Base-by-base conservation (phyloP, 2,797 vertebrate genomes). In the Podarcis lilfordi region DNA sequence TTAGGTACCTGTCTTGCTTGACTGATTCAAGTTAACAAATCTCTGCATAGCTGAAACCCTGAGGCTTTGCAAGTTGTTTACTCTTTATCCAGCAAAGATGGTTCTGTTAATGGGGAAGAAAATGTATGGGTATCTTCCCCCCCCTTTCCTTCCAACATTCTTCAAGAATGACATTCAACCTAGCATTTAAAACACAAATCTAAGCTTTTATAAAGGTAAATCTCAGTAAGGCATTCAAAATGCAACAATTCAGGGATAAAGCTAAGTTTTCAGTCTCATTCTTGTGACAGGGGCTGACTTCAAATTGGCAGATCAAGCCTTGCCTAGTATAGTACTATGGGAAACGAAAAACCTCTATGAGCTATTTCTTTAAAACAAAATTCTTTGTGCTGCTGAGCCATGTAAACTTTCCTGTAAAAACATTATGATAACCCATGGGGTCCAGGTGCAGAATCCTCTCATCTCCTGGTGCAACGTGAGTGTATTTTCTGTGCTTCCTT, bases 291-390 rank as follows among this genome's bases (percentile, higher is more conserved):
- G 40, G 55, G 9, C 11, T 25, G 6, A n/a, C 4, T 32, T 43
- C 27, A 66, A 77, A 83, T 32, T 35, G 19, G 37, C 68, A 2
- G 37, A 68, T 78, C 37, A 85, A 25, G 17, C 37, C 4, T 64
- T 9, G 15, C 61, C 19, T 77, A 45, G 10, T 78, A 50, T 11
- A 78, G 37, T 50, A 50, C 40, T 50, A 59, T 59, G 71, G 88
- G 79, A 85, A 66, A 87, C 0, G 0, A 1, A 43, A 72, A n/a
- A 9, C 4, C 87, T 89, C 89, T 84, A 78, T 76, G 17, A 79
- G 0, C 69, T 71, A 71, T 72, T 84, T 23, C 81, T 88, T 82
- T 86, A 89, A 89, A 88, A 78, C n/a, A 91, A 80, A 83, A 13
- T 61, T 37, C 2, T 17, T 50, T 84, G 13, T 86, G 40, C 3